phyloP scores from a whole-genome alignment of 2,888 invertebrate species.

The Seira musarum region DNA sequence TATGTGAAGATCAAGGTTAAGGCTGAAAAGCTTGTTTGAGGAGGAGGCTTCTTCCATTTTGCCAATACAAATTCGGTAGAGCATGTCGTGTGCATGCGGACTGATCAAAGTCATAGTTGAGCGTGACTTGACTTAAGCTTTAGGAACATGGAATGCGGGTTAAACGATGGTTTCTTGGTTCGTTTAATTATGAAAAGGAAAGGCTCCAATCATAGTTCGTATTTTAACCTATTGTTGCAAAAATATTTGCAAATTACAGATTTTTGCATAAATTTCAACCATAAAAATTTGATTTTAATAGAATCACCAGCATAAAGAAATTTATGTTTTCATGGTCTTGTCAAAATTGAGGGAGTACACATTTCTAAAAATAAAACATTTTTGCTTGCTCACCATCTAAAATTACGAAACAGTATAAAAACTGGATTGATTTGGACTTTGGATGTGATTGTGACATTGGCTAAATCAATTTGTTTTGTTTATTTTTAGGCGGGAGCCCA shows the following conservation, averaged over 20 bases:
- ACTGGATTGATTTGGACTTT: no score
- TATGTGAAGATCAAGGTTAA: slow-evolving; percentile 49
- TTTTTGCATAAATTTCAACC: not conserved
- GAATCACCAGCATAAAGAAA: no score
- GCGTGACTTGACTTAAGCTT: slow-evolving; percentile 32
- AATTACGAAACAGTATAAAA: not conserved
- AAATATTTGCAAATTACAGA: not conserved
- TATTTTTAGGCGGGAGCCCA: not conserved
- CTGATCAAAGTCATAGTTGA: not conserved
- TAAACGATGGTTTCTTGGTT: not conserved
- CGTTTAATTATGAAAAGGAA: not conserved
- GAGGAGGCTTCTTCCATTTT: not conserved
- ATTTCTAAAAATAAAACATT: no score
- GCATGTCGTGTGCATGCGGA: not conserved
- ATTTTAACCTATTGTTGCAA: slow-evolving; percentile 4
- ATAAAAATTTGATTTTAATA: not conserved
- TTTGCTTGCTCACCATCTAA: no score
- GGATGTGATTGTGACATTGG: no score
- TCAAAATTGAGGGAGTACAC: not conserved
- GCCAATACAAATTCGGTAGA: no score
- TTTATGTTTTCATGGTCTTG: no score
- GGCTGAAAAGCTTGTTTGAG: slow-evolving; percentile 17
- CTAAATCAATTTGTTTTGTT: not conserved
- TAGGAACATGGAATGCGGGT: not conserved
- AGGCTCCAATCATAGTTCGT: not conserved